Conservation (phyloP, 2,113 vertebrate species). For the Tonatia bakeri region DNA sequence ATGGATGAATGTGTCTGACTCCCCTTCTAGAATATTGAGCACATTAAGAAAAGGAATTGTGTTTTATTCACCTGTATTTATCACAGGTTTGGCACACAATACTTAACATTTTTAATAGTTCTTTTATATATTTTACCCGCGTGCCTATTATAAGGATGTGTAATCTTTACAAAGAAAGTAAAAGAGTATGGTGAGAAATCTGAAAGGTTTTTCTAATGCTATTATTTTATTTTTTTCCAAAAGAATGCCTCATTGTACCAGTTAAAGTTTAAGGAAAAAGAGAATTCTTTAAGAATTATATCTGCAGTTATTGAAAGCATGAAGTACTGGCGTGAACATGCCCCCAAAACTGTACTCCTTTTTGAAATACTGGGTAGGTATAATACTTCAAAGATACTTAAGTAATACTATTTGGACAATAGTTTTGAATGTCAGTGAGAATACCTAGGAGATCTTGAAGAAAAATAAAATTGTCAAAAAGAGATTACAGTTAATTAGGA, state of each 20-base stretch:
- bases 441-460: constrained; percentile 8
- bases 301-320: constrained; percentile 91
- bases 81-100: not conserved
- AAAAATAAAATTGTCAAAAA: constrained; percentile 19
- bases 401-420: not conserved
- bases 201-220: constrained; percentile 40
- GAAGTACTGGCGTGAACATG: constrained; percentile 92
- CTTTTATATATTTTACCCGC: not conserved
- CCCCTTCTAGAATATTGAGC: not conserved
- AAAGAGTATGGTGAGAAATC: not conserved
- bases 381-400: not conserved
- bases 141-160: not conserved
- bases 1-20: constrained; percentile 11
- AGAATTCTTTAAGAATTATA: constrained; percentile 88
- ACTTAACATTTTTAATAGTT: constrained; percentile 8
- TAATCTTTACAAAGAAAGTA: constrained; percentile 17
- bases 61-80: not conserved
- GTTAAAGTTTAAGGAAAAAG: constrained; percentile 79
- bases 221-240: constrained; percentile 16
- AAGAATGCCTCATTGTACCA: constrained; percentile 75
- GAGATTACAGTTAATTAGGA: not conserved
- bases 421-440: not conserved
- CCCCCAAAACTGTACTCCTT: constrained; percentile 83
- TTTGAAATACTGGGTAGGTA: constrained; percentile 94
- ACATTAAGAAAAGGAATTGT: not conserved